A percentile compares a stretch with the other conserved stretches of the same genome.
Evolutionary conservation across 2,797 vertebrate species (phyloP).

Genomic region (Hapalemur alaotrensis): DNA sequence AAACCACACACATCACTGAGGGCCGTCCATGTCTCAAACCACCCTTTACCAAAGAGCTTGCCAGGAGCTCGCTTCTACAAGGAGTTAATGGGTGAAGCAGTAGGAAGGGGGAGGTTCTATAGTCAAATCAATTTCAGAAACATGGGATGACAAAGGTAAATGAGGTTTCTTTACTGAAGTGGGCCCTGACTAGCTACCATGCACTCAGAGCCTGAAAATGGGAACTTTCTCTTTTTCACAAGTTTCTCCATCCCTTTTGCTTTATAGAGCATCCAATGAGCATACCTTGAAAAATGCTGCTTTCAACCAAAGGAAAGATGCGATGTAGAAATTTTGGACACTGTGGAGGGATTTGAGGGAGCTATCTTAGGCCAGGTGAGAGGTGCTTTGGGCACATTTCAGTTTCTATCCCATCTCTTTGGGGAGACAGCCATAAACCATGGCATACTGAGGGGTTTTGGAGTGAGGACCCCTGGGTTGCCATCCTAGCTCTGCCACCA

Average conservation of each 20-base stretch:
- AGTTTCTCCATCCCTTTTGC: not conserved
- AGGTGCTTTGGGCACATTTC: not conserved
- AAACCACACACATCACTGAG: not conserved
- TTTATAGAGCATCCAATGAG: not conserved
- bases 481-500: not conserved
- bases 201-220: not conserved
- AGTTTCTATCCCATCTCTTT: not conserved
- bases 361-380: not conserved
- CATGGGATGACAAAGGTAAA: not conserved
- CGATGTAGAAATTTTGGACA: not conserved
- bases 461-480: not conserved
- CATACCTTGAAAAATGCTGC: not conserved
- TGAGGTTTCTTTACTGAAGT: not conserved
- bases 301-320: not conserved
- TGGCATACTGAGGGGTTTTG: not conserved
- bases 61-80: not conserved
- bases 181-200: not conserved
- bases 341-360: not conserved
- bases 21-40: not conserved
- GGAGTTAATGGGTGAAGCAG: not conserved
- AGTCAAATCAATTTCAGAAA: not conserved
- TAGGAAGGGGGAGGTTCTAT: not conserved
- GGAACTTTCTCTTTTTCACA: not conserved
- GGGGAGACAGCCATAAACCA: not conserved
- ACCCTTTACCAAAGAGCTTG: not conserved